A percentile compares a stretch with the other conserved stretches of the same genome.
Conservation (phyloP, 1,140 invertebrate species). For the Formica selysi region DNA sequence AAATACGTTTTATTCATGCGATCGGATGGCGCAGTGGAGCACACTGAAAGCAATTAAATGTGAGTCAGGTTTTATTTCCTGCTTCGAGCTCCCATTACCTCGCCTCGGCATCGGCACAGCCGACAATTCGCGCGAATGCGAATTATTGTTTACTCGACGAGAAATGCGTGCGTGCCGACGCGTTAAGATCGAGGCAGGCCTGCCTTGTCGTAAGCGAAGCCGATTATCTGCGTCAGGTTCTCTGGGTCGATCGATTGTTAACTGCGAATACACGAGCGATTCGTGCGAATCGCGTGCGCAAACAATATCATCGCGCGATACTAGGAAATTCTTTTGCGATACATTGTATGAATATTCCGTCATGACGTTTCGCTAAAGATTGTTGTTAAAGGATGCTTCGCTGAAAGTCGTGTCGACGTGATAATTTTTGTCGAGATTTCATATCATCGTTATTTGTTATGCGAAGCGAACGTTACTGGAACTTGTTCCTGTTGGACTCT, state of each 20-base stretch:
- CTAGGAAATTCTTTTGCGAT: constrained; percentile 27
- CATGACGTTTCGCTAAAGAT: neutral
- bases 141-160: constrained; percentile 63
- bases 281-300: constrained; percentile 18
- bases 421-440: neutral
- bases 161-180: neutral
- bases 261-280: constrained; percentile 49
- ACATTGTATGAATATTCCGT: neutral
- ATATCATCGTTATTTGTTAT: neutral
- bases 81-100: constrained; percentile 70
- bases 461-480: neutral
- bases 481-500: neutral
- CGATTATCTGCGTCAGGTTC: constrained; percentile 47
- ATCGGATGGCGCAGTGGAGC: constrained; percentile 31
- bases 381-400: neutral
- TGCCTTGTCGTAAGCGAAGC: constrained; percentile 30
- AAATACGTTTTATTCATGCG: constrained; percentile 65
- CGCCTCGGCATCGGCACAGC: neutral
- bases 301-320: constrained; percentile 25
- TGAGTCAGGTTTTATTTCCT: constrained; percentile 76
- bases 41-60: constrained; percentile 68
- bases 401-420: neutral
- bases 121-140: constrained; percentile 26
- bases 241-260: constrained; percentile 72
- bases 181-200: neutral